Percentiles rank a stretch among this genome's conserved stretches.
Evolutionary conservation across 2,113 vertebrate genomes (phyloP).

Genomic region (Xenus cinereus): DNA sequence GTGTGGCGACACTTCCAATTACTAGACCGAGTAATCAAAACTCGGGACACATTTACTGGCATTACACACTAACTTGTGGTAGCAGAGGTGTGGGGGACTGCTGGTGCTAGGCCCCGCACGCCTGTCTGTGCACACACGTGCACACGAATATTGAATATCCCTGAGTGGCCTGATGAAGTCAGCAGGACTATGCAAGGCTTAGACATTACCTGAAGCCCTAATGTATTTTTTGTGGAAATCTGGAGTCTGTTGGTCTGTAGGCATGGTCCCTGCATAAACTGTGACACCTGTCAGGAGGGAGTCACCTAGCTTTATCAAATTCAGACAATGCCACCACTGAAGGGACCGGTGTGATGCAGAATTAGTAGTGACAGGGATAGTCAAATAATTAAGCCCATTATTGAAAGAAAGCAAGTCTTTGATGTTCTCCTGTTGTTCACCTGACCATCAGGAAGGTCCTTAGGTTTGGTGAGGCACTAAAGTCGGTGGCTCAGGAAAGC

Average conservation of each 20-base stretch:
- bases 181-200: background rate
- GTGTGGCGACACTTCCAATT: background rate
- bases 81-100: background rate
- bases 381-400: background rate
- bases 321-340: background rate
- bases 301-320: background rate
- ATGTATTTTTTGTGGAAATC: background rate
- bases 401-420: background rate
- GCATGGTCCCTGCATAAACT: background rate
- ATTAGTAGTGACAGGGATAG: background rate
- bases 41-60: background rate
- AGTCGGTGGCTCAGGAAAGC: accelerated
- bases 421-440: background rate
- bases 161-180: background rate
- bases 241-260: background rate
- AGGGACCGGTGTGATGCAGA: background rate
- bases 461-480: background rate
- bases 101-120: background rate
- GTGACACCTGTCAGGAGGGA: background rate
- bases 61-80: background rate
- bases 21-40: background rate
- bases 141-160: background rate
- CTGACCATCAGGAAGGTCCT: background rate
- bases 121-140: background rate
- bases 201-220: background rate